phyloP scores from a whole-genome alignment of 2,113 vertebrate genomes.

The Myrmecophaga tridactyla region DNA sequence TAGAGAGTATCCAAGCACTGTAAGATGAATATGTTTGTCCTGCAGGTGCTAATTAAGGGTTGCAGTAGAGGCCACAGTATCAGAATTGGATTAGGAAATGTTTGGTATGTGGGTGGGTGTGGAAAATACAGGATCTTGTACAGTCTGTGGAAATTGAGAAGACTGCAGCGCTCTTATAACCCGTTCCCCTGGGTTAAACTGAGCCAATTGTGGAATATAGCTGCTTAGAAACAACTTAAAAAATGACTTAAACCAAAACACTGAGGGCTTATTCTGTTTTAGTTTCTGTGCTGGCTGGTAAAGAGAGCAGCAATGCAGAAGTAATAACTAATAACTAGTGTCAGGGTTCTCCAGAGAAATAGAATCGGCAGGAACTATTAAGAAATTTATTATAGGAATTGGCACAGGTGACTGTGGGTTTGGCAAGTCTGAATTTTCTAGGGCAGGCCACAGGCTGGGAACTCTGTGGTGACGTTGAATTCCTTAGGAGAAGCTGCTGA shows the following conservation, averaged over 20 bases:
- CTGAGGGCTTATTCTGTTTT: constrained; percentile 8
- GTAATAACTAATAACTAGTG: neutral
- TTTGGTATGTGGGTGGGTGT: constrained; percentile 16
- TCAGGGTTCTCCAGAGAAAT: too few relatives aligned
- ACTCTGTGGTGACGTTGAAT: too few relatives aligned
- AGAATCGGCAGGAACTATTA: too few relatives aligned
- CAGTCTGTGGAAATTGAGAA: constrained; percentile 34
- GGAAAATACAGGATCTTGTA: constrained; percentile 12
- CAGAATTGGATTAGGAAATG: neutral
- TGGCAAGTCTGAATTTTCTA: too few relatives aligned
- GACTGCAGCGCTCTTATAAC: neutral
- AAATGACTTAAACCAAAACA: neutral
- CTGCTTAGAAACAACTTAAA: neutral
- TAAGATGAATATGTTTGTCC: constrained; percentile 26
- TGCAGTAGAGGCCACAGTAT: neutral
- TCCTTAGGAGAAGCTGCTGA: too few relatives aligned
- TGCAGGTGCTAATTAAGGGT: neutral
- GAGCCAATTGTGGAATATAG: neutral
- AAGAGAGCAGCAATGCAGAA: neutral
- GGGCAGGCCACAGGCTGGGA: too few relatives aligned
- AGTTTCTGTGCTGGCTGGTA: neutral
- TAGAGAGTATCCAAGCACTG: neutral
- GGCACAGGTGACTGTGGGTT: too few relatives aligned
- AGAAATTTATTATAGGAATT: too few relatives aligned
- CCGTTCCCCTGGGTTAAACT: neutral